A percentile compares a stretch with the other conserved stretches of the same genome.
These are phyloP conservation scores for Portunus trituberculatus DNA, from an alignment of 1,140 invertebrate genomes.

Conservation along the genomic window DNA sequence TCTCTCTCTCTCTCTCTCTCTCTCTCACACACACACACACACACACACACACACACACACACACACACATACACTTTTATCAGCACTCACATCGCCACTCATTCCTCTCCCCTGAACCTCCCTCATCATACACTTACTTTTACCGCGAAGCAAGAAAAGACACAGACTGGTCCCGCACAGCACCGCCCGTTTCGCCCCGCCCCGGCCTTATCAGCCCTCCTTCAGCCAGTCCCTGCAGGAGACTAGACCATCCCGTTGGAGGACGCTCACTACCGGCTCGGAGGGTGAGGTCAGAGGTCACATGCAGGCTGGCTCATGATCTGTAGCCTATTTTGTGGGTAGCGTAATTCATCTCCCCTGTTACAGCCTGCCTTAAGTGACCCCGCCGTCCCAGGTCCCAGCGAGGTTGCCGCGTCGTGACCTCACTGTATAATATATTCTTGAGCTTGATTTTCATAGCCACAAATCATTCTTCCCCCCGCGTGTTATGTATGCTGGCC, in stretches of 20 bases:
- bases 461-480: constrained; percentile 40
- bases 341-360: constrained; percentile 5
- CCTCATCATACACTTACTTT: too few species aligned
- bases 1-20: too few species aligned
- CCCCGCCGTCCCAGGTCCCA: neutral
- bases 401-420: neutral
- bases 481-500: constrained; percentile 48
- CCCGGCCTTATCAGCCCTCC: neutral
- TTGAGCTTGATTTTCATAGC: constrained; percentile 46
- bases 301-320: neutral
- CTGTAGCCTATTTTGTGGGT: neutral
- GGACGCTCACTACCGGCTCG: neutral
- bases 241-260: too few species aligned
- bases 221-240: neutral
- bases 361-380: neutral
- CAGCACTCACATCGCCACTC: too few species aligned
- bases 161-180: neutral
- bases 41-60: neutral
- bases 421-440: constrained; percentile 31
- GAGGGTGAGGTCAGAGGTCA: neutral
- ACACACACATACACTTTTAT: neutral
- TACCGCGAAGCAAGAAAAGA: too few species aligned
- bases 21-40: neutral
- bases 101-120: too few species aligned
- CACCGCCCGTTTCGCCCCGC: neutral